Evolutionary conservation across 2,797 vertebrate species (phyloP).

Genomic region (Alauda arvensis): DNA sequence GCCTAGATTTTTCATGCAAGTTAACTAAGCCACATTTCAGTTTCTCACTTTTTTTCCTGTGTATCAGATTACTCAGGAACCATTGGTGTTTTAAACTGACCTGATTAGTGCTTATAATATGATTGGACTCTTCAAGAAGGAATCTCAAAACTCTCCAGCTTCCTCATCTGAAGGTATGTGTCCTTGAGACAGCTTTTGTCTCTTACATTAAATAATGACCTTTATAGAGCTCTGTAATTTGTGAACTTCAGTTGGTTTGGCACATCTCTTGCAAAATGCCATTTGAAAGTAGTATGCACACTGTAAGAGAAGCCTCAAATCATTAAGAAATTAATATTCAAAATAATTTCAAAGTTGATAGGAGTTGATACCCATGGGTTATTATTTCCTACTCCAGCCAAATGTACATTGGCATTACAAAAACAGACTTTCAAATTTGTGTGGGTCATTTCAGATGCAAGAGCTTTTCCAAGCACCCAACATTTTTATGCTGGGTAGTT

Average conservation of each 20-base stretch:
- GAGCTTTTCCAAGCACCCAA: neutral
- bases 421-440: neutral
- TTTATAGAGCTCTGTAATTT: neutral
- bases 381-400: neutral
- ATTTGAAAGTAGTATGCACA: constrained; percentile 24
- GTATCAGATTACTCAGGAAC: neutral
- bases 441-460: neutral
- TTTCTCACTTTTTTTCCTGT: neutral
- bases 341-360: constrained; percentile 23
- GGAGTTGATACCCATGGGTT: neutral
- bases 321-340: constrained; percentile 22
- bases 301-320: neutral
- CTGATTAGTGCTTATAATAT: neutral
- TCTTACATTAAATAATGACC: constrained; percentile 8
- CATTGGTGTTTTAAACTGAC: neutral
- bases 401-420: neutral
- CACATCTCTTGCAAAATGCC: constrained; percentile 14
- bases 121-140: neutral
- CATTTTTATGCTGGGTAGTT: neutral
- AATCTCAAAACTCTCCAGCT: neutral
- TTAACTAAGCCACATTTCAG: neutral
- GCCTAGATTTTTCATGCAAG: neutral
- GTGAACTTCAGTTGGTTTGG: constrained; percentile 16
- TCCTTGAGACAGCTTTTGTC: neutral
- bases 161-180: neutral